Evolutionary conservation across 23 tunicate species (phyloP).

Genomic region (Diplosoma virens): DNA sequence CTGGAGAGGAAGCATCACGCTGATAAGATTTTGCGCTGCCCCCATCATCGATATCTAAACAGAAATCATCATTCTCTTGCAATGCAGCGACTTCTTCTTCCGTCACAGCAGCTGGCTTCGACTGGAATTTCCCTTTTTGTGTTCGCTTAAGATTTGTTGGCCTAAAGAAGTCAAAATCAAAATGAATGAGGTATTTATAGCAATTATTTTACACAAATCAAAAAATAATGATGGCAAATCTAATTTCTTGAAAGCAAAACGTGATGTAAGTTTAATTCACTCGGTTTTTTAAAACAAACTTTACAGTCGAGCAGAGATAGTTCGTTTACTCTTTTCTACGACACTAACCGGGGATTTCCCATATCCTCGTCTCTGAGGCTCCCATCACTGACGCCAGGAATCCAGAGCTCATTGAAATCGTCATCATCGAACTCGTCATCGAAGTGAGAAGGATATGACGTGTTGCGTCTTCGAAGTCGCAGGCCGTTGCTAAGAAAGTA

Average conservation of each 20-base stretch:
- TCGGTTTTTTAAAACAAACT: too few relatives aligned
- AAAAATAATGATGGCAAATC: too few relatives aligned
- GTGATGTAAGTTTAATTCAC: too few relatives aligned
- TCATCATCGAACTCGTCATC: slow-evolving; percentile 43
- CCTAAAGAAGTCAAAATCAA: not conserved
- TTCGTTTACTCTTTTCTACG: not conserved
- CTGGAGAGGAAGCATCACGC: not conserved
- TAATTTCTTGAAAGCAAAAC: too few relatives aligned
- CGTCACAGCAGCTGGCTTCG: not conserved
- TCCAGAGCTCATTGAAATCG: slow-evolving; percentile 57
- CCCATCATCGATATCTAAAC: slow-evolving; percentile 1
- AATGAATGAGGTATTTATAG: too few relatives aligned
- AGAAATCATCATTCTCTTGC: not conserved
- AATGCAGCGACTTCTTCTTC: not conserved
- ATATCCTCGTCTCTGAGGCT: slow-evolving; percentile 24
- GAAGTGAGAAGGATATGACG: not conserved
- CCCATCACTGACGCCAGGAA: slow-evolving; percentile 46
- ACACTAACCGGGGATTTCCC: not conserved
- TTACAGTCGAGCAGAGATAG: too few relatives aligned
- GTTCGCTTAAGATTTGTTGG: slow-evolving; percentile 32
- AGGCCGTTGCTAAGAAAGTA: not conserved
- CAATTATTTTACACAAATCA: too few relatives aligned
- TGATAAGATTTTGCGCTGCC: not conserved
- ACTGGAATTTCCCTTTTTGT: slow-evolving; percentile 33
- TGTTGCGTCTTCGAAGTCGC: not conserved